phyloP scores from a whole-genome alignment of 2,113 vertebrate genomes.

The Grammomys surdaster region DNA sequence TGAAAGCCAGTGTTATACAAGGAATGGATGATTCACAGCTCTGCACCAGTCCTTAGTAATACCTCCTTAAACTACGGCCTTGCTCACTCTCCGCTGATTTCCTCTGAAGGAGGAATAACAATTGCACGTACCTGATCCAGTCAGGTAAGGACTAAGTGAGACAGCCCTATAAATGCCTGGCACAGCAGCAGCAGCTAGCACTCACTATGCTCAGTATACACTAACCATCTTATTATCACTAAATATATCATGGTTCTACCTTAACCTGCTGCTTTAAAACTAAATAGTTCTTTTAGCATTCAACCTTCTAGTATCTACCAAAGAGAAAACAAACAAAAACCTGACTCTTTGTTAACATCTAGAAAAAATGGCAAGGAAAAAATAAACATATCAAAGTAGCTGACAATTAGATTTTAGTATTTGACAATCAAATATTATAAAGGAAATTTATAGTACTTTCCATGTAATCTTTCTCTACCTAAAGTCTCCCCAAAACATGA shows the following conservation, averaged over 20 bases:
- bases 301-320: constrained; percentile 12
- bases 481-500: not conserved
- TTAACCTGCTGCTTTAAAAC: constrained; percentile 46
- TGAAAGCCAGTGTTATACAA: not conserved
- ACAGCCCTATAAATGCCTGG: not conserved
- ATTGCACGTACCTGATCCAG: not conserved
- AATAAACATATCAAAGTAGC: constrained; percentile 31
- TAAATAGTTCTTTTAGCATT: constrained; percentile 58
- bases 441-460: constrained; percentile 46
- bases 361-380: constrained; percentile 53
- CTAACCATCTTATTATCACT: not conserved
- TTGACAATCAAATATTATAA: constrained; percentile 25
- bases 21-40: not conserved
- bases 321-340: not conserved
- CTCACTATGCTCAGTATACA: not conserved
- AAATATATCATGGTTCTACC: not conserved
- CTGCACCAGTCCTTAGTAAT: not conserved
- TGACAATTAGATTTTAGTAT: constrained; percentile 40
- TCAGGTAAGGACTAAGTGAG: not conserved
- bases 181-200: not conserved
- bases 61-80: not conserved
- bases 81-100: not conserved
- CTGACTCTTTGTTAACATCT: constrained; percentile 23
- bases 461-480: not conserved
- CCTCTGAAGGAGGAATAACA: not conserved